phyloP scores from a whole-genome alignment of 2,113 vertebrate genomes.

The Oostethus manadensis region DNA sequence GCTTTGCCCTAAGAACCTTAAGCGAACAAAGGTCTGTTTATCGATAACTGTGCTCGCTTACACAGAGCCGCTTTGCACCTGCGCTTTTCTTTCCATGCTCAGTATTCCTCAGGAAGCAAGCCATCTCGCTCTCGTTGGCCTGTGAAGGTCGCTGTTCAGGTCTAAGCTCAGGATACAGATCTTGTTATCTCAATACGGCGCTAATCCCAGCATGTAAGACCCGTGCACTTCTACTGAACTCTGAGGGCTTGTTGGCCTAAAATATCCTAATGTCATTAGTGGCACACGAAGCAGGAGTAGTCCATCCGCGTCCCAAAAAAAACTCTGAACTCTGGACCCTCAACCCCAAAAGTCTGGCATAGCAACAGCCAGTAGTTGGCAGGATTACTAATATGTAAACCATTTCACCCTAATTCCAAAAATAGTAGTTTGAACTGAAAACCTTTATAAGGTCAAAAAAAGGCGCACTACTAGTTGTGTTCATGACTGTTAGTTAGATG shows the following conservation, averaged over 20 bases:
- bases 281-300: no score
- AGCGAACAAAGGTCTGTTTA: conserved; percentile 58
- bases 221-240: no score
- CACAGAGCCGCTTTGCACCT: conserved; percentile 46
- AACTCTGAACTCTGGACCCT: no score
- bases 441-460: no score
- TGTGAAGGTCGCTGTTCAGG: conserved; percentile 37
- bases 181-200: conserved; percentile 57
- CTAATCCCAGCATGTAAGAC: conserved; percentile 39
- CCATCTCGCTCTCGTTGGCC: conserved; percentile 1
- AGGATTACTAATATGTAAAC: no score
- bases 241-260: no score
- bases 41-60: conserved; percentile 18
- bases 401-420: no score
- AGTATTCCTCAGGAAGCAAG: conserved; percentile 34
- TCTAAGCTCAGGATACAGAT: conserved; percentile 35
- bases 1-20: conserved; percentile 15
- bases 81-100: conserved; percentile 25
- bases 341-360: no score
- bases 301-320: not conserved
- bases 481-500: no score
- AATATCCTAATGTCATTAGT: no score
- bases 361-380: not conserved
- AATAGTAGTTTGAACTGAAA: no score
- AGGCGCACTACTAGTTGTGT: no score